Evolutionary conservation across 2,888 invertebrate species (phyloP), one percentile per base, ranked within the genome.

Genomic region (Eurois occulta): DNA sequence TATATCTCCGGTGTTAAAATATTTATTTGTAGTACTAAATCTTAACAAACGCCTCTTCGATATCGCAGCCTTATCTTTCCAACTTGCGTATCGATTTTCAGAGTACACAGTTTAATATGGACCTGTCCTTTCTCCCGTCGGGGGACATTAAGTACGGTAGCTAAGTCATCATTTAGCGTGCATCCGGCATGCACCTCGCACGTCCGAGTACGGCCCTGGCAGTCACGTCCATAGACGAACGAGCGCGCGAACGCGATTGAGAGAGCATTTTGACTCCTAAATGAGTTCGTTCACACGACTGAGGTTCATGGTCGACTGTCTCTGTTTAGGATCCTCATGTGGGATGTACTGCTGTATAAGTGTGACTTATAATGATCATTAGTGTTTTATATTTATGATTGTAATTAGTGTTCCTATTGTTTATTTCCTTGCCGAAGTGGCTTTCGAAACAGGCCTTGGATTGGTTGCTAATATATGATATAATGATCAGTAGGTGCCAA

Each of bases 221-320:
- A 92, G 93, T 94, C 95, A 94, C 95, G 95, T 94, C 93, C 91
- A 91, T 89, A 91, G 91, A 92, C 90, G 88, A 91, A 91, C 90
- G 89, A 91, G 88, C 90, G 80, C 80, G 85, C 87, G 86, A 87
- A 89, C 86, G 87, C 91, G 90, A 91, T 90, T 90, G 91, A 91
- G 91, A 93, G 92, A 94, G 90, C 92, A 94, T 95, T 95, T 94
- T 90, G 94, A 95, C 93, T 94, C 92, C 92, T 94, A 95, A 96
- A 95, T 94, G 96, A 95, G 96, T 95, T 96, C 95, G 92, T 96
- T 96, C 88, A 88, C 88, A 88, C 87, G 85, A 64, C 78, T 69
- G 58, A 84, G 81, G 88, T 88, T 88, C 88, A 88, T 68, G 88
- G 88, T 83, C 88, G 88, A 78, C 83, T 80, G 72, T 81, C 83